phyloP scores from a whole-genome alignment of 2,113 vertebrate species.

The Pelvicachromis taeniatus region DNA sequence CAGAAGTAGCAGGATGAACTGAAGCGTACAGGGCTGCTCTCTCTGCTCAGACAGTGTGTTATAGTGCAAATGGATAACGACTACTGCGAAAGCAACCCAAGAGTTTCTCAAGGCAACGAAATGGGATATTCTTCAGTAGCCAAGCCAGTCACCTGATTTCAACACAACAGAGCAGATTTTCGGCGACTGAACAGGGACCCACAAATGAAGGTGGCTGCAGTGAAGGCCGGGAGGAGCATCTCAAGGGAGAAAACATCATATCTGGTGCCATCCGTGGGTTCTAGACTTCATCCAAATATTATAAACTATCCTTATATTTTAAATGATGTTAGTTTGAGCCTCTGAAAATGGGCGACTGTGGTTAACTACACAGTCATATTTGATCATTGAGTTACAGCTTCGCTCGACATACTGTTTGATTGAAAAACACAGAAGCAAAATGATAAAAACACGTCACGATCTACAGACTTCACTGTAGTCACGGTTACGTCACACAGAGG shows the following conservation, averaged over 20 bases:
- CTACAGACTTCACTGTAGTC: neutral
- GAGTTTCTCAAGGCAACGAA: too few species aligned
- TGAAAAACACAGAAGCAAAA: neutral
- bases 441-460: neutral
- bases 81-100: too few species aligned
- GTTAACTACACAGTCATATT: neutral
- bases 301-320: neutral
- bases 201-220: neutral
- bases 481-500: neutral
- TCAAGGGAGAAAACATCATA: neutral
- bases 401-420: neutral
- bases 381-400: too few species aligned
- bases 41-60: neutral
- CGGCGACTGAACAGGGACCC: rapidly evolving
- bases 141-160: neutral
- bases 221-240: neutral
- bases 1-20: neutral
- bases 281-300: neutral
- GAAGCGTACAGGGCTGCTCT: neutral
- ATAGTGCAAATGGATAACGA: neutral
- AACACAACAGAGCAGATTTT: neutral
- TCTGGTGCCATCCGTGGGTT: neutral
- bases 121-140: neutral
- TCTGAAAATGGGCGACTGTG: neutral
- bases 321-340: neutral